A percentile compares a stretch with the other conserved stretches of the same genome.
These are phyloP conservation scores for Drosophila subsilvestris DNA, from an alignment of 2,888 invertebrate genomes.

Conservation along the genomic window DNA sequence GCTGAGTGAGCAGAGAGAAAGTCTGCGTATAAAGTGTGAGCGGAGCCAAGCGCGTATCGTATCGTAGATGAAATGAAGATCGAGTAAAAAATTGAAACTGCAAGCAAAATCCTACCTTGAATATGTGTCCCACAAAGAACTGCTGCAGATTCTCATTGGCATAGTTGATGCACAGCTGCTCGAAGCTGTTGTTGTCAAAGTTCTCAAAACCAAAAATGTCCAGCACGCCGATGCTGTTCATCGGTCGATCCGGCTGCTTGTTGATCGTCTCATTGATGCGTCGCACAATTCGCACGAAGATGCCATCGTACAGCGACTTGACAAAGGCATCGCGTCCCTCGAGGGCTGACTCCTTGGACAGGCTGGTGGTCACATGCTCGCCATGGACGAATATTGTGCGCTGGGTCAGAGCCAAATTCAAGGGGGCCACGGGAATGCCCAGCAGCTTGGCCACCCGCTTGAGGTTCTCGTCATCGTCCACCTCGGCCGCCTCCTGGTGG, in stretches of 20 bases:
- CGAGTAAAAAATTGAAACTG: no score
- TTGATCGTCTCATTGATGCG: constrained; percentile 95
- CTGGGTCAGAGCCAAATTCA: constrained; percentile 92
- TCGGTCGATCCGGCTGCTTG: constrained; percentile 85
- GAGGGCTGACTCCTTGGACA: constrained; percentile 90
- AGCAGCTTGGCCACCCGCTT: constrained; percentile 89
- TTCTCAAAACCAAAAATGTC: constrained; percentile 99
- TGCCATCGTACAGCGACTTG: constrained; percentile 95
- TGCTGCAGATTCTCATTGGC: constrained; percentile 98
- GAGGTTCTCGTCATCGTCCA: constrained; percentile 89
- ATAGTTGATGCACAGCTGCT: constrained; percentile 98
- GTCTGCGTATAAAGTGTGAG: background rate
- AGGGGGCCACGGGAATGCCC: constrained; percentile 88
- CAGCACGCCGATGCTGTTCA: constrained; percentile 93
- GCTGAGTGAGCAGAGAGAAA: no score
- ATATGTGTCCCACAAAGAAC: constrained; percentile 97
- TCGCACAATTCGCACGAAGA: constrained; percentile 95
- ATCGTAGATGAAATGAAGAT: background rate
- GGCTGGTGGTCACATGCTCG: constrained; percentile 90
- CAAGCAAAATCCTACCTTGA: no score
- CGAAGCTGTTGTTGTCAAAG: constrained; percentile 95
- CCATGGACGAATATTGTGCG: constrained; percentile 94
- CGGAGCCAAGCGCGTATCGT: background rate
- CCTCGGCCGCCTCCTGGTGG: constrained; percentile 95
- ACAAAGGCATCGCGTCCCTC: constrained; percentile 97